phyloP scores from a whole-genome alignment of 1,140 invertebrate species.

The Linepithema humile region DNA sequence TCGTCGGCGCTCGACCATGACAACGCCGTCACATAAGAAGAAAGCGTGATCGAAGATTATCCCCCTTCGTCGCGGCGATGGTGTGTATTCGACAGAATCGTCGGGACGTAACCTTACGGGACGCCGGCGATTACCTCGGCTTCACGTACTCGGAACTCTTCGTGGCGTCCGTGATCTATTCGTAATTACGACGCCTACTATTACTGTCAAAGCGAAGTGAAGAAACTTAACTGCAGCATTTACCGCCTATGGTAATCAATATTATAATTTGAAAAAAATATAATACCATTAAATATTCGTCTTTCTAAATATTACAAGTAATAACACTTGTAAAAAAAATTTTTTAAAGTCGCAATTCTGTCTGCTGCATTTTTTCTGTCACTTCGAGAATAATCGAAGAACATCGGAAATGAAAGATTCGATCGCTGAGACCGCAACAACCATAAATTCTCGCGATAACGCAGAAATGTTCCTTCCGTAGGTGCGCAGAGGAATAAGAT shows the following conservation, averaged over 20 bases:
- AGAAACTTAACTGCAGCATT: neutral
- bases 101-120: slow-evolving; percentile 25
- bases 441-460: too few species aligned
- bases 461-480: slow-evolving; percentile 5
- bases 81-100: neutral
- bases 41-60: slow-evolving; percentile 46
- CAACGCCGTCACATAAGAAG: slow-evolving; percentile 40
- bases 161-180: neutral
- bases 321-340: too few species aligned
- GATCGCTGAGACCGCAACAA: too few species aligned
- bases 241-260: neutral
- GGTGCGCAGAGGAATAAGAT: neutral
- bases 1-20: slow-evolving; percentile 59
- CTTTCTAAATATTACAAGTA: too few species aligned
- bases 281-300: too few species aligned
- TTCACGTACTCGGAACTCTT: slow-evolving; percentile 6
- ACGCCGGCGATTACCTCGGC: neutral
- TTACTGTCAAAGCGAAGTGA: neutral
- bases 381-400: too few species aligned
- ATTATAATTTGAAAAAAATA: neutral
- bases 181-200: neutral
- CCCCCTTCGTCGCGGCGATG: neutral
- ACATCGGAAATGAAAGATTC: too few species aligned
- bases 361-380: too few species aligned
- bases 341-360: too few species aligned